Base-by-base conservation (phyloP, 2,797 vertebrate genomes). In the Chelon labrosus region DNA sequence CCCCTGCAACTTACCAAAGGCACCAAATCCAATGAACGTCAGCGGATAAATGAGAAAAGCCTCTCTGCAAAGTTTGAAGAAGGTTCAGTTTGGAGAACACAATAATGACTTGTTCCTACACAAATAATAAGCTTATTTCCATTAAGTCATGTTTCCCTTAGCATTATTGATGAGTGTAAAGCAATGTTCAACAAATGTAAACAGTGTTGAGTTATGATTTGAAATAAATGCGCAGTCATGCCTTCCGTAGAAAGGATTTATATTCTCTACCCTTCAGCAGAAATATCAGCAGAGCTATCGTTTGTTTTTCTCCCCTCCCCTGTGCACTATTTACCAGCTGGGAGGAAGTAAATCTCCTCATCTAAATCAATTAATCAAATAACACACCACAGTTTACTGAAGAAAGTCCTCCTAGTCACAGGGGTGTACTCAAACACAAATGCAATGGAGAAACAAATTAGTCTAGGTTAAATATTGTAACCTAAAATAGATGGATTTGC, bases 361-460 rank as follows among this genome's bases (percentile, higher is more conserved):
- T 78, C 67, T 38, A 72, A 91, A 91, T 92, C 86, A 90, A 90
- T 93, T 91, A 87, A 90, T 93, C 89, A 93, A 84, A 90, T 70
- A 77, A 74, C 58, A 79, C 62, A 77, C 75, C 44, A 51, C 73
- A 79, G 73, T 81, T 85, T 82, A 85, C 54, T 35, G 35, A 53
- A 69, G 62, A 68, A 77, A 79, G 66, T 53, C 51, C 25, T 81
- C 55, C 37, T 66, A 73, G 81, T 85, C 50, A 59, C 35, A 61
- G 13, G 47, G 66, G 50, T 20, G 65, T 51, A 65, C 44, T 84
- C 55, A 65, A 72, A 66, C 44, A 66, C 38, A 46, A 82, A 75
- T 54, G 71, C 44, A 54, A 19, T 17, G 46, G 31, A 47, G 75
- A 77, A 79, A 67, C 5, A 13, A 75, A 83, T 72, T 41, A 56